Evolutionary conservation across 2,113 vertebrate species (phyloP).

Genomic region (Trochalopteron elliotii): DNA sequence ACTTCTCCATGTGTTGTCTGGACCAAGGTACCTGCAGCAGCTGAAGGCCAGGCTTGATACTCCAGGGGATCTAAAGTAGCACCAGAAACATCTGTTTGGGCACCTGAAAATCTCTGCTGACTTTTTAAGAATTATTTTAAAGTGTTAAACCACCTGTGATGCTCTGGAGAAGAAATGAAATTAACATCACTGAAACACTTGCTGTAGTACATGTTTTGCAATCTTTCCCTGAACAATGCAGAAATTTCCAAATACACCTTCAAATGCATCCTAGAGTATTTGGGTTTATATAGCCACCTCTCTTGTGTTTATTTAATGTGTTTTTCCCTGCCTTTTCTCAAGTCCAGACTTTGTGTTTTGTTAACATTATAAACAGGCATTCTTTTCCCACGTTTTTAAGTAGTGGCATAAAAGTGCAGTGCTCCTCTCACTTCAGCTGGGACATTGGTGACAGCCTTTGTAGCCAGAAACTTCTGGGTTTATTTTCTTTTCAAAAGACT

Average conservation of each 20-base stretch:
- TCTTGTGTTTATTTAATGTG: not conserved
- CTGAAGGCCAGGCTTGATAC: not conserved
- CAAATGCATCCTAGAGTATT: not conserved
- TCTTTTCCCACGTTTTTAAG: slow-evolving; percentile 4
- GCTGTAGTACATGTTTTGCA: not conserved
- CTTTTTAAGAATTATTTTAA: not conserved
- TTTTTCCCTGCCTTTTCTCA: not conserved
- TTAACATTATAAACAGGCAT: not conserved
- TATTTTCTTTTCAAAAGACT: not conserved
- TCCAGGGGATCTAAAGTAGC: not conserved
- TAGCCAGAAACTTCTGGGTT: not conserved
- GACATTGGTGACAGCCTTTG: not conserved
- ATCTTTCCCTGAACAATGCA: not conserved
- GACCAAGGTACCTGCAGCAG: not conserved
- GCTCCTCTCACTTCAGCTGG: not conserved
- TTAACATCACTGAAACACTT: not conserved
- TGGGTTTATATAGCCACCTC: not conserved
- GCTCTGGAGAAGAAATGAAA: not conserved
- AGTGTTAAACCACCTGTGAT: not conserved
- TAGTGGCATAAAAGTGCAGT: not conserved
- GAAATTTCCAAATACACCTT: not conserved
- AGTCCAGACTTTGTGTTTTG: not conserved
- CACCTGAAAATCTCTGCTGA: not conserved
- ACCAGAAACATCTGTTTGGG: not conserved
- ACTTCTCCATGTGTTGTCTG: not conserved